Conservation (phyloP, 2,797 vertebrate genomes). For the Notoglanidium macrostoma region DNA sequence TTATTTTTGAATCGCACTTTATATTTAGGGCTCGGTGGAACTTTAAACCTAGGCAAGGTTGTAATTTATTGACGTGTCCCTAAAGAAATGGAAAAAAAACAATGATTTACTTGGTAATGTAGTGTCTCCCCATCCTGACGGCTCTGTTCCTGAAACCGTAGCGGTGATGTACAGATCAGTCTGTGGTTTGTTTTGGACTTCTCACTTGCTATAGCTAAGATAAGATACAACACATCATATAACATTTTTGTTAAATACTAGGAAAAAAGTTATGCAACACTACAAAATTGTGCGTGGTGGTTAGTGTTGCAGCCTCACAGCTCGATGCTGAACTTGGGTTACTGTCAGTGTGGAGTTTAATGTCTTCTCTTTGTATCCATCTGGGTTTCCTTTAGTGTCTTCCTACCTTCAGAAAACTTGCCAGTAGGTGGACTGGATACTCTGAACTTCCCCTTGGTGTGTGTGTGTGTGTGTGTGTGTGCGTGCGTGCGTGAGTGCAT, state of each 20-base stretch:
- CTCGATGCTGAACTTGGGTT: background rate
- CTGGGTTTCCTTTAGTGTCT: background rate
- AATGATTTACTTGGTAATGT: background rate
- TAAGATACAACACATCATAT: background rate
- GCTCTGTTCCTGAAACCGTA: background rate
- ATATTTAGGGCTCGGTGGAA: background rate
- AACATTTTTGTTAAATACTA: background rate
- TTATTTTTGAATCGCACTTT: constrained; percentile 42
- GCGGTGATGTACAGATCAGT: background rate
- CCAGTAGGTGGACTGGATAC: too few species aligned
- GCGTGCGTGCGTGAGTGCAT: too few species aligned
- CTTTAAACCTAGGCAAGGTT: background rate
- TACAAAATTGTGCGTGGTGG: too few species aligned
- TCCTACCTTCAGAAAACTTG: background rate
- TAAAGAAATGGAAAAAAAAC: background rate
- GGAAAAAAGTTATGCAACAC: background rate
- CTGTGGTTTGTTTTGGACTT: background rate
- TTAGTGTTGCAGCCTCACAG: background rate
- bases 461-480: background rate
- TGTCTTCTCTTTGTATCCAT: background rate
- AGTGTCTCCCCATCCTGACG: background rate
- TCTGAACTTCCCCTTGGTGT: background rate
- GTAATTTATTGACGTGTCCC: background rate
- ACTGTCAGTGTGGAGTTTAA: background rate
- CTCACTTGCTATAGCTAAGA: background rate